Conservation (phyloP, 2,888 invertebrate genomes). For the Rhagonycha lutea region DNA sequence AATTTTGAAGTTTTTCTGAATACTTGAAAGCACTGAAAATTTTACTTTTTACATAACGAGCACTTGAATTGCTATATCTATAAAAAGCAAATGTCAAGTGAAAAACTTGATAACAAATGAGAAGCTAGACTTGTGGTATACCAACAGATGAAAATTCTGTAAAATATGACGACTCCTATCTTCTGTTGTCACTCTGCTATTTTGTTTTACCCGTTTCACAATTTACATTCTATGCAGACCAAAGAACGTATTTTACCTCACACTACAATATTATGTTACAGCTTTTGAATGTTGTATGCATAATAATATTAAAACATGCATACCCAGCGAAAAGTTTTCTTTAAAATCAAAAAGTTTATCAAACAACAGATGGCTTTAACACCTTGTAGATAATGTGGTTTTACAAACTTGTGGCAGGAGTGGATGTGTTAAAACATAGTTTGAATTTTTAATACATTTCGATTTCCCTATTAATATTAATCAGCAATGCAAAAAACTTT, state of each 20-base stretch:
- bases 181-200: slow-evolving; percentile 30
- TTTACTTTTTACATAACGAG: slow-evolving; percentile 20
- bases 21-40: slow-evolving; percentile 4
- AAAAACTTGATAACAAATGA: slow-evolving; percentile 35
- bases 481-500: neutral
- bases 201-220: slow-evolving; percentile 27
- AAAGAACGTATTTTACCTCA: slow-evolving; percentile 31
- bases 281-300: slow-evolving; percentile 30
- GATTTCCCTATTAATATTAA: neutral
- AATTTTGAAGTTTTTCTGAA: neutral
- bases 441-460: neutral
- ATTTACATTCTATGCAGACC: slow-evolving; percentile 32
- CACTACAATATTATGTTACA: slow-evolving; percentile 28
- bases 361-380: slow-evolving; percentile 25
- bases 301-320: slow-evolving; percentile 31
- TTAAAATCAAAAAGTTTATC: slow-evolving; percentile 23
- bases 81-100: slow-evolving; percentile 34
- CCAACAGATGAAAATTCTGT: slow-evolving; percentile 36
- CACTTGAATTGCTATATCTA: slow-evolving; percentile 35
- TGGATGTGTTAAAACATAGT: neutral
- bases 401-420: slow-evolving; percentile 4
- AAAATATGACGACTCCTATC: slow-evolving; percentile 38
- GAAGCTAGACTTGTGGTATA: slow-evolving; percentile 33
- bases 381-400: slow-evolving; percentile 13
- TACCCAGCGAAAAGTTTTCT: slow-evolving; percentile 14